These are phyloP conservation scores for Drosophila bocki DNA, from an alignment of 1,140 invertebrate species.

Conservation along the genomic window DNA sequence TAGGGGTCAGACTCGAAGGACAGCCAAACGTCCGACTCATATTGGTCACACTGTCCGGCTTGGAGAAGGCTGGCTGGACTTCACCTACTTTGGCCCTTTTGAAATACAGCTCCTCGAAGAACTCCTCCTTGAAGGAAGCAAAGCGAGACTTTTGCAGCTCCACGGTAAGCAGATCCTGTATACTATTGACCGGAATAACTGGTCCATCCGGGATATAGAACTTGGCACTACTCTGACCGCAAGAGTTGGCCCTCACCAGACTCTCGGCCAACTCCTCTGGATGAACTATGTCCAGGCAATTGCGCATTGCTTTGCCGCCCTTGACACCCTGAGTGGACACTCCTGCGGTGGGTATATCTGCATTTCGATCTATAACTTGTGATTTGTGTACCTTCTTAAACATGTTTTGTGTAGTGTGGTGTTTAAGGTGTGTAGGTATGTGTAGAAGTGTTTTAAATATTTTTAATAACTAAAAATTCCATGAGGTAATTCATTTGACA, in stretches of 20 bases:
- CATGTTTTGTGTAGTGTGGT: constrained; percentile 11
- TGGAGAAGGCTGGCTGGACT: constrained; percentile 43
- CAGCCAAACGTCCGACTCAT: constrained; percentile 60
- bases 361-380: constrained; percentile 46
- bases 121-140: constrained; percentile 64
- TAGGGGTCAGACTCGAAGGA: neutral
- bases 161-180: constrained; percentile 50
- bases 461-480: constrained; percentile 11
- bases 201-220: neutral
- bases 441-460: neutral
- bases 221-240: neutral
- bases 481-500: neutral
- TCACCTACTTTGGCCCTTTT: constrained; percentile 59
- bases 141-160: constrained; percentile 71
- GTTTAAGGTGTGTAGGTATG: neutral
- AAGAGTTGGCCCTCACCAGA: constrained; percentile 26
- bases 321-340: neutral
- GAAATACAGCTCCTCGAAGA: constrained; percentile 71
- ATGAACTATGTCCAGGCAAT: constrained; percentile 34
- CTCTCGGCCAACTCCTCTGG: constrained; percentile 57
- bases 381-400: constrained; percentile 39
- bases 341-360: constrained; percentile 44
- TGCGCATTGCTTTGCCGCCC: neutral
- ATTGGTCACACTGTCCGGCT: constrained; percentile 68
- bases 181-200: constrained; percentile 3